phyloP scores from a whole-genome alignment of 2,888 invertebrate genomes.

The Aleiodes alternator region DNA sequence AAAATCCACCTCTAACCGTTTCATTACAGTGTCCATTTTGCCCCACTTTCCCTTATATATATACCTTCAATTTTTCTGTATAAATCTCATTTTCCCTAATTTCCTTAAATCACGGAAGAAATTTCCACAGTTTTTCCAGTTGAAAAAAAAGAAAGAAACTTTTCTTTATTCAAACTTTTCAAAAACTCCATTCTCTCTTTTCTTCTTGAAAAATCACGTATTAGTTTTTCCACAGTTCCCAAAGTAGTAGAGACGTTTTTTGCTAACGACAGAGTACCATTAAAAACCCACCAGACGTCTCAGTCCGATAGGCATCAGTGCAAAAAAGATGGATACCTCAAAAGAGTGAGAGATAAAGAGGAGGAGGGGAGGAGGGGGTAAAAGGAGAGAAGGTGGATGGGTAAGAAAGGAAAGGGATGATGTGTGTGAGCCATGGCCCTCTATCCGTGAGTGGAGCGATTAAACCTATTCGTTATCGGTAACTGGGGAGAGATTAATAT shows the following conservation, averaged over 20 bases:
- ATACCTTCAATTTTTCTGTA: constrained; percentile 9
- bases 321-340: constrained; percentile 15
- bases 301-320: constrained; percentile 41
- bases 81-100: constrained; percentile 17
- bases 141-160: too few species aligned
- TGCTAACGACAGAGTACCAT: constrained; percentile 44
- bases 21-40: too few species aligned
- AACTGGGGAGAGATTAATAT: constrained; percentile 47
- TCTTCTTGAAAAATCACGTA: constrained; percentile 22
- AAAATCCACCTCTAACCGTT: too few species aligned
- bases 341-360: too few species aligned
- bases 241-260: constrained; percentile 2
- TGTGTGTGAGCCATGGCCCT: not conserved
- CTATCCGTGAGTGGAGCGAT: constrained; percentile 42
- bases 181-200: not conserved
- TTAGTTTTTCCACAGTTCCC: constrained; percentile 29
- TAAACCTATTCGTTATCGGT: constrained; percentile 48
- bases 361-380: too few species aligned
- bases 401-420: not conserved
- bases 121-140: too few species aligned
- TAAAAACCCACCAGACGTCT: constrained; percentile 44
- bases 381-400: not conserved
- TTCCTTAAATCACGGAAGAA: not conserved
- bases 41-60: too few species aligned
- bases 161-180: not conserved